Conservation (phyloP, 2,113 vertebrate genomes). For the Synchiropus splendidus region DNA sequence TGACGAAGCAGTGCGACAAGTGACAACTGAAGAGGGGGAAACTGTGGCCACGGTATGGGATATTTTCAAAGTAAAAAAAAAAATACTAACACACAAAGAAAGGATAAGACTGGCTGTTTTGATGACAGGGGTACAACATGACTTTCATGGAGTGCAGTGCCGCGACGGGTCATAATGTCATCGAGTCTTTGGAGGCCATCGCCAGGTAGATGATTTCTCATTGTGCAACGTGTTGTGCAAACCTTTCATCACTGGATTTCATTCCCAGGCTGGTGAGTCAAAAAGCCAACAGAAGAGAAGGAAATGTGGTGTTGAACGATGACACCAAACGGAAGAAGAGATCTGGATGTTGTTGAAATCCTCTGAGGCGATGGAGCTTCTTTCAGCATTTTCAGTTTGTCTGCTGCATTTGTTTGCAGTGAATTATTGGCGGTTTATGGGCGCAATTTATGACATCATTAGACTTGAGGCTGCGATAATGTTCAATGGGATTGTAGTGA, state of each 20-base stretch:
- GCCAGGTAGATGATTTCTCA: conserved; percentile 66
- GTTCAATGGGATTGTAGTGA: no score
- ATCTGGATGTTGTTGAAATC: conserved; percentile 72
- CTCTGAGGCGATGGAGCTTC: no score
- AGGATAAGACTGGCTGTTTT: neutral
- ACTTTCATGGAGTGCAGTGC: conserved; percentile 85
- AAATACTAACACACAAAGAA: no score
- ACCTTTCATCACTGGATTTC: conserved; percentile 1
- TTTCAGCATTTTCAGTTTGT: no score
- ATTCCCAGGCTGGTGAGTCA: conserved; percentile 69
- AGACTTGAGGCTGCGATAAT: no score
- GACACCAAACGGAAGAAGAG: conserved; percentile 53
- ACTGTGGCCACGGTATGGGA: conserved; percentile 73
- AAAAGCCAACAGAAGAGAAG: conserved; percentile 42
- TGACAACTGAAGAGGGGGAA: conserved; percentile 65
- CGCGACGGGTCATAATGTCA: conserved; percentile 78
- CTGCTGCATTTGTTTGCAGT: no score
- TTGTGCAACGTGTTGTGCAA: neutral
- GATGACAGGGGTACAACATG: conserved; percentile 71
- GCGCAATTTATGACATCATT: no score
- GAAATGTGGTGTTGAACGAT: conserved; percentile 44
- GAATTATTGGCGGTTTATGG: no score
- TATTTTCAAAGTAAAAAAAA: neutral
- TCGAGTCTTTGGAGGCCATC: conserved; percentile 68
- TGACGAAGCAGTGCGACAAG: conserved; percentile 64